Conservation (phyloP, 2,797 vertebrate species). For the Danionella dracula region DNA sequence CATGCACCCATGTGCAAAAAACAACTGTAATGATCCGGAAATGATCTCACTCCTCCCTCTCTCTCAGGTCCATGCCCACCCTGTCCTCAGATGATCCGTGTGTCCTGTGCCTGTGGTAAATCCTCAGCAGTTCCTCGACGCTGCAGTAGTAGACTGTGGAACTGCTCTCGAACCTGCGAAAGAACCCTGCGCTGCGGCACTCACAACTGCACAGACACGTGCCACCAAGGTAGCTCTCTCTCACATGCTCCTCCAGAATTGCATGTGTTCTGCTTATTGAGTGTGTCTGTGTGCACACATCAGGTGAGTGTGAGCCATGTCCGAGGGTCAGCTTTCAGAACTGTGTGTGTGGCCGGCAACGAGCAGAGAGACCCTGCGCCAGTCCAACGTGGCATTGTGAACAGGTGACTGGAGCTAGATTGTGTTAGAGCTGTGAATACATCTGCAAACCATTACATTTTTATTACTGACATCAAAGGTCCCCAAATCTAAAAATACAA, state of each 20-base stretch:
- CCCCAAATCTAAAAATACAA: too few relatives aligned
- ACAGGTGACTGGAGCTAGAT: constrained; percentile 37
- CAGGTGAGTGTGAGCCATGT: constrained; percentile 81
- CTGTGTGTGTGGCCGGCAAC: constrained; percentile 80
- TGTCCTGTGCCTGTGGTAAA: constrained; percentile 83
- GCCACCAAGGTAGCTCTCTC: constrained; percentile 33
- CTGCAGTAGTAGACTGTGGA: constrained; percentile 91
- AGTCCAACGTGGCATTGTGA: constrained; percentile 85
- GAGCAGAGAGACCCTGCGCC: constrained; percentile 78
- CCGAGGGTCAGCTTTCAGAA: constrained; percentile 82
- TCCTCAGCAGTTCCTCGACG: constrained; percentile 81
- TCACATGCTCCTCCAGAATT: neutral
- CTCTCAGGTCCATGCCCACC: constrained; percentile 88
- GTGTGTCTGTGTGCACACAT: neutral
- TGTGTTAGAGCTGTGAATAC: neutral
- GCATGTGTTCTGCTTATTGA: neutral
- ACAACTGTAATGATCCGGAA: too few relatives aligned
- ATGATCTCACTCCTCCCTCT: constrained; percentile 7
- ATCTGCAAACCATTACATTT: too few relatives aligned
- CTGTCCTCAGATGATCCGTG: constrained; percentile 93
- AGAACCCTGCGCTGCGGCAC: constrained; percentile 77
- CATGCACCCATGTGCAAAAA: neutral
- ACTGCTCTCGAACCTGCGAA: constrained; percentile 73
- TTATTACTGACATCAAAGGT: too few relatives aligned
- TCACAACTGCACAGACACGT: constrained; percentile 73